Conservation (phyloP, 2,888 invertebrate species). For the Lymantria monacha region DNA sequence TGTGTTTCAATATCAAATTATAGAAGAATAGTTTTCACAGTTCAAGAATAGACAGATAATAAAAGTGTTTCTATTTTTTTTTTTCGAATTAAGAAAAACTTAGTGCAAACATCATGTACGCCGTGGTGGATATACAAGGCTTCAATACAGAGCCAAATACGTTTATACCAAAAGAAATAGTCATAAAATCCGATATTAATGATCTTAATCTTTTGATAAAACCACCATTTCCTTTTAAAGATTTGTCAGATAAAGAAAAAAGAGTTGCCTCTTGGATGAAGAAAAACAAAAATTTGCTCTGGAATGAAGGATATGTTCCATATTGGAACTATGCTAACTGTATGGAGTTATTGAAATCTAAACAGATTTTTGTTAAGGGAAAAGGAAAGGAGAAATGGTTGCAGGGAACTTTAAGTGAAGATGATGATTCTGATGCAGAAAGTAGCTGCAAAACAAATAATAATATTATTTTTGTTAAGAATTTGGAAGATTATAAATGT, state of each 20-base stretch:
- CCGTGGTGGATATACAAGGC: conserved; percentile 5
- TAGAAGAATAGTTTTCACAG: neutral
- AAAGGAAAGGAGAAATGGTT: neutral
- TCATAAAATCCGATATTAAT: neutral
- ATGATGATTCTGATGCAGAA: neutral
- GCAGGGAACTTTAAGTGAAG: neutral
- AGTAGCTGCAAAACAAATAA: neutral
- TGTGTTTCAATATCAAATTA: neutral
- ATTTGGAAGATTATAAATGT: conserved; percentile 5
- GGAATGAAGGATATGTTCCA: conserved; percentile 4
- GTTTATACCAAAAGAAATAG: conserved; percentile 9
- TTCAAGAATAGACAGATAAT: too few species aligned
- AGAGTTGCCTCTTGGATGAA: neutral
- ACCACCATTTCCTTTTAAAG: conserved; percentile 1
- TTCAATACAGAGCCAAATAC: neutral
- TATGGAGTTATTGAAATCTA: conserved; percentile 1
- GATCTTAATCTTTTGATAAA: conserved; percentile 1
- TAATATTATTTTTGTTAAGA: neutral
- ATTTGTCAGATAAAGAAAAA: neutral
- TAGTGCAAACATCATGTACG: neutral
- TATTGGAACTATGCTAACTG: neutral
- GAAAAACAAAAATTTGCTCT: neutral
- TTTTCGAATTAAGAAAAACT: neutral
- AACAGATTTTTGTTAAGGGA: conserved; percentile 1
- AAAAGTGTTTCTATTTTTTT: neutral